phyloP scores from a whole-genome alignment of 2,888 invertebrate genomes.

The Lithodes maja region DNA sequence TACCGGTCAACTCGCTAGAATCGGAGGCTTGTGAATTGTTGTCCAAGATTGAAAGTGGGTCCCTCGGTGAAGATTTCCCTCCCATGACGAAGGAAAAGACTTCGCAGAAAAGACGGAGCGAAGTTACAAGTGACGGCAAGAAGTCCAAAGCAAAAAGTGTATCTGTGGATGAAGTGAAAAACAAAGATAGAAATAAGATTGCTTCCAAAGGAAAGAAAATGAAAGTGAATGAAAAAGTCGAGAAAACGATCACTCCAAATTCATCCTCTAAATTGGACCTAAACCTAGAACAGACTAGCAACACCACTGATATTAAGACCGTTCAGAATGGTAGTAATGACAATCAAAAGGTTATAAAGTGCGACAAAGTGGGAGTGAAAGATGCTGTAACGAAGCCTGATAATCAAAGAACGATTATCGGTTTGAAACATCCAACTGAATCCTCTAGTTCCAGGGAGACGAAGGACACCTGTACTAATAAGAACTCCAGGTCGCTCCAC shows the following conservation, averaged over 20 bases:
- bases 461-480: conserved; percentile 26
- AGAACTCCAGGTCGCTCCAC: conserved; percentile 37
- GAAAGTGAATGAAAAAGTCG: background rate
- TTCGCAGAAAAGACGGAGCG: background rate
- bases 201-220: conserved; percentile 13
- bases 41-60: conserved; percentile 66
- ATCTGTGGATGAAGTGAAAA: background rate
- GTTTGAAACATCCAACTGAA: background rate
- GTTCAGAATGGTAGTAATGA: conserved; percentile 5
- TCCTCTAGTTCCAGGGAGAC: background rate
- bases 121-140: conserved; percentile 16
- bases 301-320: background rate
- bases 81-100: conserved; percentile 8
- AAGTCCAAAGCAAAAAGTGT: conserved; percentile 31
- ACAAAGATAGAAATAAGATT: background rate
- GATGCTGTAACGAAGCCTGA: background rate
- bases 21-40: conserved; percentile 67
- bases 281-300: background rate
- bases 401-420: background rate
- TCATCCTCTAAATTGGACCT: background rate
- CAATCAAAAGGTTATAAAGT: background rate
- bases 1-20: conserved; percentile 52
- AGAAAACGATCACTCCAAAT: background rate
- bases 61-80: conserved; percentile 52
- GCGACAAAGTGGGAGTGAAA: background rate